Evolutionary conservation across 2,113 vertebrate genomes (phyloP).

Genomic region (Trochalopteron elliotii): DNA sequence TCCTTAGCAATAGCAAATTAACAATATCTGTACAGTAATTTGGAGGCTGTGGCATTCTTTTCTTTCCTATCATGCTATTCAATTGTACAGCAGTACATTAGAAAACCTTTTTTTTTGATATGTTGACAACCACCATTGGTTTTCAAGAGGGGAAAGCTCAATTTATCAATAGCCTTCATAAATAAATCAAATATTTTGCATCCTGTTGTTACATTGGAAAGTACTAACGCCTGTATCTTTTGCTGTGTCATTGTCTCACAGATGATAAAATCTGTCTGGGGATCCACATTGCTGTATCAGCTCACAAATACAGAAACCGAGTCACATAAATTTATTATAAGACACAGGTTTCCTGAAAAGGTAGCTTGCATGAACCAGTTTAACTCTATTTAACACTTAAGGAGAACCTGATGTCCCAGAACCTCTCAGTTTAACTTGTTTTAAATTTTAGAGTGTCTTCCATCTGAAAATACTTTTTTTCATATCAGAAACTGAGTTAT

Average conservation of each 20-base stretch:
- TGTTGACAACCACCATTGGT: not conserved
- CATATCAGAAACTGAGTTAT: not conserved
- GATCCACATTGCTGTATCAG: not conserved
- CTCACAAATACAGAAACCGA: not conserved
- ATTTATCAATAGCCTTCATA: not conserved
- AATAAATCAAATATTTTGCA: not conserved
- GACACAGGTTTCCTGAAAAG: not conserved
- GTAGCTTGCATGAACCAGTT: not conserved
- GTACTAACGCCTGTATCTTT: not conserved
- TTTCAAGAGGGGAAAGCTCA: not conserved
- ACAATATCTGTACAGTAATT: not conserved
- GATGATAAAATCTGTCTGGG: not conserved
- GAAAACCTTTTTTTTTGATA: not conserved
- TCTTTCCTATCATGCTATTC: not conserved
- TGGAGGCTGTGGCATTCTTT: not conserved
- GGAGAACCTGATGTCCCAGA: not conserved
- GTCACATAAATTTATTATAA: not conserved
- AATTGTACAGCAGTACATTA: not conserved
- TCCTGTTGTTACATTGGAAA: not conserved
- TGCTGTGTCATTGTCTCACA: not conserved
- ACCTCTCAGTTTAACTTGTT: fast-evolving
- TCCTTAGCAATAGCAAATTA: not conserved
- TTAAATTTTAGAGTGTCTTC: not conserved
- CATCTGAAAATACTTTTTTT: not conserved
- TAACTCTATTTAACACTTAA: not conserved